Percentiles rank a stretch among this genome's conserved stretches.
Evolutionary conservation across 1,140 invertebrate species (phyloP).

Genomic region (Ostrea denselamellosa): DNA sequence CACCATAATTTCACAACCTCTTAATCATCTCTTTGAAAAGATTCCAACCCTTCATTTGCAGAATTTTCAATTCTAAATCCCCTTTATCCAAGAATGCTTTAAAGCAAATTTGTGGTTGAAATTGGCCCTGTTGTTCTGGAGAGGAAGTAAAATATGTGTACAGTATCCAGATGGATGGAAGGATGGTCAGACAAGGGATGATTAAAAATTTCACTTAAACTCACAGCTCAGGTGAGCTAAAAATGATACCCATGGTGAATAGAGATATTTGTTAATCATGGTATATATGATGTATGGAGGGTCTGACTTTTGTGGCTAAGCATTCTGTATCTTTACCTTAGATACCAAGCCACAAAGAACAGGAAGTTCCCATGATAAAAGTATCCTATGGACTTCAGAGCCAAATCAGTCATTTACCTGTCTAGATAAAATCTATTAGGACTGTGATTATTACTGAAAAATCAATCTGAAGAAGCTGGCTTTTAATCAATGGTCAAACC

Average conservation of each 20-base stretch:
- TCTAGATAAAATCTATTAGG: slow-evolving; percentile 23
- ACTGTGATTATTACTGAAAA: slow-evolving; percentile 9
- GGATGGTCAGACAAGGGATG: too few relatives aligned
- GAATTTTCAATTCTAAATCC: too few relatives aligned
- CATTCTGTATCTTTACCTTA: not conserved
- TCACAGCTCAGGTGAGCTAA: too few relatives aligned
- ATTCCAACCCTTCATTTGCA: too few relatives aligned
- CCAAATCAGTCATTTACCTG: not conserved
- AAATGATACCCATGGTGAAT: not conserved
- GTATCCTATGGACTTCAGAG: not conserved
- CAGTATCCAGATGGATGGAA: too few relatives aligned
- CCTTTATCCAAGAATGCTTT: too few relatives aligned
- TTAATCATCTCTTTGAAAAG: too few relatives aligned
- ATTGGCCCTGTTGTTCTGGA: too few relatives aligned
- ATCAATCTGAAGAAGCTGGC: not conserved
- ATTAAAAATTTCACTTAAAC: too few relatives aligned
- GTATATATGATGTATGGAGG: not conserved
- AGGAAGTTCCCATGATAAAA: slow-evolving; percentile 15
- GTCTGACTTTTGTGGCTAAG: not conserved
- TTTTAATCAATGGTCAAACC: slow-evolving; percentile 28
- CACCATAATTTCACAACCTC: too few relatives aligned
- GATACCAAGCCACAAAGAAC: slow-evolving; percentile 10
- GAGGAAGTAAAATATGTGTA: too few relatives aligned
- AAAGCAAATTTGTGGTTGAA: too few relatives aligned
- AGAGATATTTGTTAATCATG: not conserved